Evolutionary conservation across 2,888 invertebrate genomes (phyloP).

Genomic region (Cephus sareptanus): DNA sequence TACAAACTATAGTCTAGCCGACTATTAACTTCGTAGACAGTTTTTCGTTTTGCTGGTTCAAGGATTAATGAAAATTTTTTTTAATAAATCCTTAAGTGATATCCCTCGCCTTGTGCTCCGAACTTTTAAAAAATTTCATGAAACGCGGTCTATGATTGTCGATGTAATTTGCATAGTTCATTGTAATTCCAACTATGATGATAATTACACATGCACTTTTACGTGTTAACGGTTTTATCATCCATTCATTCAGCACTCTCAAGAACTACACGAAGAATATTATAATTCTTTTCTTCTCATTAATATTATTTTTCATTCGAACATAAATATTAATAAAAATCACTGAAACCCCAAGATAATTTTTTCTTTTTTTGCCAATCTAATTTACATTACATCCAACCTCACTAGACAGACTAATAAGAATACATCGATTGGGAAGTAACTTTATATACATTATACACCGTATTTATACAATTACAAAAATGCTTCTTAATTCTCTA

Average conservation of each 20-base stretch:
- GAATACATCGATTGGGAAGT: conserved; percentile 27
- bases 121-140: background rate
- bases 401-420: background rate
- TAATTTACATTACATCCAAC: too few relatives aligned
- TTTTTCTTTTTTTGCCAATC: conserved; percentile 18
- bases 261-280: conserved; percentile 10
- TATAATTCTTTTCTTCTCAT: background rate
- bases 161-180: background rate
- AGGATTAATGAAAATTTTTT: background rate
- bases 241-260: conserved; percentile 25
- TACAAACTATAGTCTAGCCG: background rate
- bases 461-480: conserved; percentile 48
- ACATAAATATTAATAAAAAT: conserved; percentile 54
- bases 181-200: too few relatives aligned
- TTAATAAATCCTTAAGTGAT: background rate
- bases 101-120: background rate
- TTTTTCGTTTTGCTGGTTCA: background rate
- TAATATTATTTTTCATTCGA: conserved; percentile 43
- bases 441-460: conserved; percentile 47
- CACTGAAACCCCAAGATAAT: conserved; percentile 44
- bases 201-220: too few relatives aligned
- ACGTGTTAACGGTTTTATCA: background rate
- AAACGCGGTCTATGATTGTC: background rate
- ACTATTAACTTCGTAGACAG: background rate
- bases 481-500: conserved; percentile 35